Percentiles rank a stretch among this genome's conserved stretches.
These are phyloP conservation scores for Danionella dracula DNA, from an alignment of 2,797 vertebrate genomes.

Conservation along the genomic window DNA sequence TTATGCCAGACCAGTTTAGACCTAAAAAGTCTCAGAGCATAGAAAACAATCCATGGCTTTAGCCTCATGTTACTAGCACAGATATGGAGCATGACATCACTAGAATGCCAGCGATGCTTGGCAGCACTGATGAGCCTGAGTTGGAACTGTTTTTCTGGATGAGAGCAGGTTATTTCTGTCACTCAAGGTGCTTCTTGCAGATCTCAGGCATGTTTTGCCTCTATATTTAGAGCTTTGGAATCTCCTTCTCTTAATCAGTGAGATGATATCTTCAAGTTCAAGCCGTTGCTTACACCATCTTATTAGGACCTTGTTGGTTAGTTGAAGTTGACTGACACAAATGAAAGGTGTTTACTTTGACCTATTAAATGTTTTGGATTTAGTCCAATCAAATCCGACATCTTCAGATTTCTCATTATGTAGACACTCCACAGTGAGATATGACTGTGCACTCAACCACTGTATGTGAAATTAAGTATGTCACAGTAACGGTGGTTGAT, in stretches of 20 bases:
- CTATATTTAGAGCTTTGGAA: constrained; percentile 1
- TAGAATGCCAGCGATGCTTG: constrained; percentile 33
- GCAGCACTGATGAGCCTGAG: constrained; percentile 36
- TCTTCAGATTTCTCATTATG: no score
- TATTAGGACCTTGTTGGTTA: neutral
- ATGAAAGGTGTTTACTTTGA: no score
- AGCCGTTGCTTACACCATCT: neutral
- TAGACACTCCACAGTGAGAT: no score
- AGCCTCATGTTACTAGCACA: constrained; percentile 42
- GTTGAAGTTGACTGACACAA: no score
- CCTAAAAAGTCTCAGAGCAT: constrained; percentile 28
- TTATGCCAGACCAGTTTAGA: constrained; percentile 32
- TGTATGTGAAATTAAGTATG: no score
- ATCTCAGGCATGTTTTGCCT: constrained; percentile 14
- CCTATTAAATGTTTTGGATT: no score
- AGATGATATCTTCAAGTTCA: neutral
- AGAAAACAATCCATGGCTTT: constrained; percentile 29
- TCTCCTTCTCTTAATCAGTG: neutral
- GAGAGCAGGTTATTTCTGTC: constrained; percentile 44
- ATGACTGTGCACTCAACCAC: no score
- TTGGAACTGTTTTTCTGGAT: constrained; percentile 39
- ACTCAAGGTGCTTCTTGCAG: constrained; percentile 35
- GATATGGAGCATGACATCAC: constrained; percentile 46
- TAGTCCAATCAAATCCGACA: no score
- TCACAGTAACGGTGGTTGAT: no score